Percentiles rank a stretch among this genome's conserved stretches.
Conservation (phyloP, 2,888 invertebrate species). For the Norana najaformis region DNA sequence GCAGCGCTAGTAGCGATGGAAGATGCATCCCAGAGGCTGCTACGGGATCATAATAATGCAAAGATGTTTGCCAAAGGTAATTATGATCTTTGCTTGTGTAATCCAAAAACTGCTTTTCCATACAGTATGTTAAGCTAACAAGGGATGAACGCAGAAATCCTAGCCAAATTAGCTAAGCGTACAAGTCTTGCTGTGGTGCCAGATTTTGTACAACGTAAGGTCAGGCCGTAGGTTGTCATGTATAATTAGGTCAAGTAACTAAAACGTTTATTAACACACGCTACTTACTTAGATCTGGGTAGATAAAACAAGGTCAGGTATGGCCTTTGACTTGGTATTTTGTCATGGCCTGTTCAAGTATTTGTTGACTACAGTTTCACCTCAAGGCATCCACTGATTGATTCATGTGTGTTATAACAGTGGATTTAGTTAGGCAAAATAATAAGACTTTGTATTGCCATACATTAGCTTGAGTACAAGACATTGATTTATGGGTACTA, state of each 20-base stretch:
- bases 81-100: not conserved
- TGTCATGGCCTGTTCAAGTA: too few species aligned
- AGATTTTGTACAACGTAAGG: not conserved
- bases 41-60: conserved; percentile 72
- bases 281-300: too few species aligned
- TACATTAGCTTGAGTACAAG: too few species aligned
- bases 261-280: too few species aligned
- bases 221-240: not conserved
- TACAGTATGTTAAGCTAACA: not conserved
- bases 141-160: not conserved
- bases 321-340: too few species aligned
- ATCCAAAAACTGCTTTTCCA: not conserved
- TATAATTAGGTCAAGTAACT: not conserved
- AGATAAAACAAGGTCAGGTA: too few species aligned
- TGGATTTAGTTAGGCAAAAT: too few species aligned
- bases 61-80: conserved; percentile 41
- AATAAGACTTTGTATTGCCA: too few species aligned
- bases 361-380: too few species aligned
- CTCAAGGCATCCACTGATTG: too few species aligned
- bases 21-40: conserved; percentile 71
- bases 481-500: too few species aligned
- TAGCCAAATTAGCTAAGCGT: not conserved
- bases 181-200: not conserved
- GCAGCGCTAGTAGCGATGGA: conserved; percentile 84
- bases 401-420: too few species aligned